A percentile compares a stretch with the other conserved stretches of the same genome.
Evolutionary conservation across 2,113 vertebrate genomes (phyloP).

Genomic region (Anser cygnoides): DNA sequence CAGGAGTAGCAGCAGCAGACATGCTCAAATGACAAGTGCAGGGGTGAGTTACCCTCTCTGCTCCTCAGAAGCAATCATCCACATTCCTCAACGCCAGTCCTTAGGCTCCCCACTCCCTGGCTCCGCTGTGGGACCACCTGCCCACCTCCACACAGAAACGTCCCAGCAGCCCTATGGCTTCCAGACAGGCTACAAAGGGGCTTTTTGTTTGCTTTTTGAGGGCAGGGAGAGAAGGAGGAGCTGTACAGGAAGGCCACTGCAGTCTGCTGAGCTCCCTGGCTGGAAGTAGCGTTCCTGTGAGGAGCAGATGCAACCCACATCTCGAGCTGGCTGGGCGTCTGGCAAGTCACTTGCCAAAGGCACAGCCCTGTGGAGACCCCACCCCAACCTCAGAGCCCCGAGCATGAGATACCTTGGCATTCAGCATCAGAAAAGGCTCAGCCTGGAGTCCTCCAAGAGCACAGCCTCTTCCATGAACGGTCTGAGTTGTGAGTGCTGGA

Average conservation of each 20-base stretch:
- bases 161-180: background rate
- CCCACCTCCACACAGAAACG: background rate
- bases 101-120: constrained; percentile 14
- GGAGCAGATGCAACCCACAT: constrained; percentile 28
- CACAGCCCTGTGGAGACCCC: constrained; percentile 33
- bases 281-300: constrained; percentile 47
- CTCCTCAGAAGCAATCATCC: constrained; percentile 61
- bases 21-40: constrained; percentile 79
- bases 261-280: constrained; percentile 58
- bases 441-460: constrained; percentile 51
- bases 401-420: constrained; percentile 53
- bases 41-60: constrained; percentile 51
- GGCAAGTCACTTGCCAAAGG: background rate
- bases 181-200: background rate
- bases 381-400: constrained; percentile 24
- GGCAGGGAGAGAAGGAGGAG: constrained; percentile 38
- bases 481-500: constrained; percentile 58
- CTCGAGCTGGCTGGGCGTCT: background rate
- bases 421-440: constrained; percentile 56
- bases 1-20: constrained; percentile 88
- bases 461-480: constrained; percentile 34
- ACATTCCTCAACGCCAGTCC: constrained; percentile 32
- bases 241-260: constrained; percentile 55
- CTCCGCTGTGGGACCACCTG: background rate
- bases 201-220: constrained; percentile 19